Evolutionary conservation across 2,888 invertebrate genomes (phyloP), one percentile per base, ranked within the genome.

Genomic region (Drosophila helvetica): DNA sequence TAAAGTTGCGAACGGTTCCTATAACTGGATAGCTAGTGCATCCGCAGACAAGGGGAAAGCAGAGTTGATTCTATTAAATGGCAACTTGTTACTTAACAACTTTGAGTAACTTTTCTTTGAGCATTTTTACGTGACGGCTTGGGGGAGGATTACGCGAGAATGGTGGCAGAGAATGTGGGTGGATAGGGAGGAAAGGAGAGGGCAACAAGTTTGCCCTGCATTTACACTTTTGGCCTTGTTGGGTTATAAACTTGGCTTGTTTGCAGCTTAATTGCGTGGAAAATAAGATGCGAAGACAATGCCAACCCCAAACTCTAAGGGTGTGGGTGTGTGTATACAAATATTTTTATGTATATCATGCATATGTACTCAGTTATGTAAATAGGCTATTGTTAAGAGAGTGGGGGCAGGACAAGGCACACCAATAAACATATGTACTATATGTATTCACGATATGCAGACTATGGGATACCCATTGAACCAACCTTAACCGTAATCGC

Each of bases 141-240:
- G 15, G 38, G 15, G 15, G 33, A 6, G 15, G 15, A n/a, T 38
- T 38, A 15, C 6, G 30, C 8, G 18, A 46, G 46, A 27, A 9
- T 42, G 17, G 19, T 22, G 22, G n/a, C 19, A 10, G 15, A 27
- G 18, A n/a, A 10, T 5, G 27, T 27, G 6, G 15, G 9, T 10
- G n/a, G n/a, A n/a, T n/a, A n/a, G n/a, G n/a, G n/a, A n/a, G 12
- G 30, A 68, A 22, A 5, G 12, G 30, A 68, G 64, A 70, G 54
- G 60, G 69, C 79, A 84, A 86, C 81, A 83, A 83, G 82, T 83
- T 86, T 78, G 54, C 73, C 78, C 72, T 83, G 80, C 70, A 86
- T 78, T 83, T 73, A 61, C 75, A 77, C 72, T 59, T 43, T 67
- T 63, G 68, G 74, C 55, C 68, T 43, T 53, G 58, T 75, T 68